Percentiles rank a stretch among this genome's conserved stretches.
phyloP scores from a whole-genome alignment of 2,888 invertebrate species.

The Drosophila peninsularis region DNA sequence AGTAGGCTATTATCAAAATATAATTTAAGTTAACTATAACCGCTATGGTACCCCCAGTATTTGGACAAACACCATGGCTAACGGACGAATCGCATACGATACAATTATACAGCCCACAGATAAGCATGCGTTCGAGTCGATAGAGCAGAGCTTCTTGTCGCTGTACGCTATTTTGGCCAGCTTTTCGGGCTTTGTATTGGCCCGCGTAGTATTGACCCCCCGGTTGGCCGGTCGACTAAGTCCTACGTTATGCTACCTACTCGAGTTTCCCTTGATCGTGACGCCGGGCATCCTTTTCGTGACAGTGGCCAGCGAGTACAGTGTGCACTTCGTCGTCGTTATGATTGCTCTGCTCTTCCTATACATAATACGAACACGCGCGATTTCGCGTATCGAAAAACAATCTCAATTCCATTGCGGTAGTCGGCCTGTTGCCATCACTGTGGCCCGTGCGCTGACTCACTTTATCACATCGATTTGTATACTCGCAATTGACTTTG shows the following conservation, averaged over 20 bases:
- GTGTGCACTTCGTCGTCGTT: slow-evolving; percentile 38
- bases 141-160: slow-evolving; percentile 59
- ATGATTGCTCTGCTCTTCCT: slow-evolving; percentile 25
- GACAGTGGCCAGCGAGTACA: slow-evolving; percentile 86
- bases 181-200: slow-evolving; percentile 63
- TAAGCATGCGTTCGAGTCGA: slow-evolving; percentile 60
- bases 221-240: slow-evolving; percentile 13
- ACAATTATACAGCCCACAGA: slow-evolving; percentile 16
- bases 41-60: slow-evolving; percentile 39
- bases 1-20: slow-evolving; percentile 48
- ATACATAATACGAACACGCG: slow-evolving; percentile 36
- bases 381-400: slow-evolving; percentile 35
- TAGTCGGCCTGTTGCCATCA: slow-evolving; percentile 85
- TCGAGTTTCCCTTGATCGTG: slow-evolving; percentile 87
- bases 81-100: slow-evolving; percentile 6
- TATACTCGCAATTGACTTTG: slow-evolving; percentile 98
- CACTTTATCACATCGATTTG: slow-evolving; percentile 91
- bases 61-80: slow-evolving; percentile 42
- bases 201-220: slow-evolving; percentile 59
- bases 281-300: slow-evolving; percentile 87
- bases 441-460: slow-evolving; percentile 89
- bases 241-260: slow-evolving; percentile 71
- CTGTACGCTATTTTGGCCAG: slow-evolving; percentile 70
- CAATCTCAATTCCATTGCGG: slow-evolving; percentile 64
- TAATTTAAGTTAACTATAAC: slow-evolving; percentile 13